These are phyloP conservation scores for Phalacrocorax pelagicus DNA, from an alignment of 2,113 vertebrate genomes.

Conservation along the genomic window DNA sequence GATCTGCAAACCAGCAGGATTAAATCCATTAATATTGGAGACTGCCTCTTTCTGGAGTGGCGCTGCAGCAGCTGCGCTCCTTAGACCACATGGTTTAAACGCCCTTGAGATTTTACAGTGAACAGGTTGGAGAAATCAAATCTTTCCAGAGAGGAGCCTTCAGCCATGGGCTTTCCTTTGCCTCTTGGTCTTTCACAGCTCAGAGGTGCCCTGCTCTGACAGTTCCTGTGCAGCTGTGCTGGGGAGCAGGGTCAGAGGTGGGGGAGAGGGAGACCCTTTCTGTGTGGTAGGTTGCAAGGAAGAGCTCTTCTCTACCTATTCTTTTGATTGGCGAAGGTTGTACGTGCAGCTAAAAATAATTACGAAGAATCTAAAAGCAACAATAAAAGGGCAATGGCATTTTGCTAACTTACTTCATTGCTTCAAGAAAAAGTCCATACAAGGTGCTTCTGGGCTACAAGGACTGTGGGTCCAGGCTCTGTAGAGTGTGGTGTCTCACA, in stretches of 20 bases:
- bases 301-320: neutral
- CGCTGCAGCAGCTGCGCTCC: neutral
- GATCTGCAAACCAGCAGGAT: neutral
- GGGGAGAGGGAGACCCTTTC: neutral
- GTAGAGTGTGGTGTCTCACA: neutral
- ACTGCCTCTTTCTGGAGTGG: neutral
- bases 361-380: neutral
- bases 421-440: neutral
- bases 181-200: neutral
- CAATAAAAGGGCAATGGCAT: neutral
- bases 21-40: neutral
- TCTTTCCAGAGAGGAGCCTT: neutral
- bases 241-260: neutral
- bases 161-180: neutral
- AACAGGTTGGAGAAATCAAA: neutral
- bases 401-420: neutral
- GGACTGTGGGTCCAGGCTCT: neutral
- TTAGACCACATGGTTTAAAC: neutral
- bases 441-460: neutral
- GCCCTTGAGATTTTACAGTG: neutral
- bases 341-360: neutral
- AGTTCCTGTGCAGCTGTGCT: neutral
- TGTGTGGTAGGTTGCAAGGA: neutral
- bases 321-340: neutral
- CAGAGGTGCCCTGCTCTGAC: fast-evolving